These are phyloP conservation scores for Agonum fuliginosum DNA, from an alignment of 2,888 invertebrate genomes.

Conservation along the genomic window DNA sequence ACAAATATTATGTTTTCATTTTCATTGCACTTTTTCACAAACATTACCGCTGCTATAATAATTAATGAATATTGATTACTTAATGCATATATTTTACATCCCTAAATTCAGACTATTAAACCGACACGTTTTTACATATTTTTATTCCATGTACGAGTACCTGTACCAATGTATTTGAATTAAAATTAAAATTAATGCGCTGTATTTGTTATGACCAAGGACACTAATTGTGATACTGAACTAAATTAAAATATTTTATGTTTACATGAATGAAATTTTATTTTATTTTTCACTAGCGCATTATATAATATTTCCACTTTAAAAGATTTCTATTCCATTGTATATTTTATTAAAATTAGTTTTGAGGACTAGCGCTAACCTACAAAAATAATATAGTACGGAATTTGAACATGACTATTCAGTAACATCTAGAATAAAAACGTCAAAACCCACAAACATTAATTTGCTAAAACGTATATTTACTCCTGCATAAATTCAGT, in stretches of 20 bases:
- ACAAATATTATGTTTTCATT: slow-evolving; percentile 42
- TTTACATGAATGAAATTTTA: background rate
- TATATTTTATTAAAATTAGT: too few relatives aligned
- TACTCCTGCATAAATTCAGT: background rate
- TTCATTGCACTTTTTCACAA: slow-evolving; percentile 47
- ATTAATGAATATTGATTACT: slow-evolving; percentile 41
- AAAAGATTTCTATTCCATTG: too few relatives aligned
- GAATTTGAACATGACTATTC: too few relatives aligned
- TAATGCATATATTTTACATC: slow-evolving; percentile 32
- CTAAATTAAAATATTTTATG: slow-evolving; percentile 29
- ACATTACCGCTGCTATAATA: slow-evolving; percentile 19
- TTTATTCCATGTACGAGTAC: background rate
- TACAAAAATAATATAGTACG: too few relatives aligned
- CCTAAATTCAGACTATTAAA: slow-evolving; percentile 24
- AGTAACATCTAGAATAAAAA: too few relatives aligned
- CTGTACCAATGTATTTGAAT: background rate
- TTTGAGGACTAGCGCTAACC: too few relatives aligned
- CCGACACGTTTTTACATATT: slow-evolving; percentile 5
- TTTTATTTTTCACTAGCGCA: background rate
- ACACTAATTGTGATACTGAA: slow-evolving; percentile 13
- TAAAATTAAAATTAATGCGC: slow-evolving; percentile 11
- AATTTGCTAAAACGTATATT: background rate
- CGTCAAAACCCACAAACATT: too few relatives aligned
- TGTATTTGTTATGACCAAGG: slow-evolving; percentile 13
- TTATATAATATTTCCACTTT: background rate